Evolutionary conservation across 2,797 vertebrate species (phyloP), one percentile per base, ranked within the genome.

Genomic region (Pampus argenteus): DNA sequence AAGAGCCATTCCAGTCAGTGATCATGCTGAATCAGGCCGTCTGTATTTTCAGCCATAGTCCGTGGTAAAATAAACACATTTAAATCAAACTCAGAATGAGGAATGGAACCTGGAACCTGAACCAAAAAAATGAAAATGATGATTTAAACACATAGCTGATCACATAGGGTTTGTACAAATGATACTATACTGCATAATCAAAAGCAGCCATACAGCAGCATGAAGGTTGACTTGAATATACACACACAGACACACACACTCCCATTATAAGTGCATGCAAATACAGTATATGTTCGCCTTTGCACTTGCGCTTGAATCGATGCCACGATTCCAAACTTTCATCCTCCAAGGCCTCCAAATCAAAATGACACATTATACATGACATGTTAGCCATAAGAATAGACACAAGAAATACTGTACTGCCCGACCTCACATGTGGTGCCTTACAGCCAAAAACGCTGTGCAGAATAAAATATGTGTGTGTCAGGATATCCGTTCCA

Each of bases 291-390:
- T 57, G 44, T 57, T 63, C 52, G 58, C 45, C 44, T 42, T 36
- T 20, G 25, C 38, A 9, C 40, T 17, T 58, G 18, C 11, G 44
- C 48, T 49, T 61, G 20, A 76, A 31, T 57, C 5, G 5, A 20
- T 54, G 42, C 50, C 20, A 60, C n/a, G 8, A 34, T 58, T 29
- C 61, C 20, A 65, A 10, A 36, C 9, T 22, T 51, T 69, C 9
- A 17, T 40, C 23, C 49, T 59, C 20, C 66, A 67, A 63, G 66
- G 18, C 65, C 5, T 58, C 18, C 28, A 8, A 50, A 61, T 45
- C 9, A 26, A n/a, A 50, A 11, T 4, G 9, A 29, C 48, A 22
- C 45, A 68, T 75, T 56, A 78, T 66, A 62, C 38, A 82, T 55
- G 28, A 48, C 20, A 17, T 20, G 40, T 66, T 9, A 11, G 10